phyloP scores from a whole-genome alignment of 2,888 invertebrate genomes.

The Agrochola circellaris region DNA sequence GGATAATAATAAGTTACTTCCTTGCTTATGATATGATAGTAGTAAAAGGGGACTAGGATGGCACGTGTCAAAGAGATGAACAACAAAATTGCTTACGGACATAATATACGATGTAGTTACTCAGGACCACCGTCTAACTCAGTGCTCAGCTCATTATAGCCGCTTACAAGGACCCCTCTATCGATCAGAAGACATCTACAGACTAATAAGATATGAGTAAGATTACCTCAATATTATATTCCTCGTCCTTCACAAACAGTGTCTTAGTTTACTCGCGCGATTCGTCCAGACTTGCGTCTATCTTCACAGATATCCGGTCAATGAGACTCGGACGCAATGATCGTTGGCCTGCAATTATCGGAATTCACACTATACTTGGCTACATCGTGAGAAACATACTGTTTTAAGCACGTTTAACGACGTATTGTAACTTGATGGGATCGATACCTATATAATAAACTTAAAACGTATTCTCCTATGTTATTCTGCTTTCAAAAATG shows the following conservation, averaged over 20 bases:
- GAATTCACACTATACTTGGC: slow-evolving; percentile 26
- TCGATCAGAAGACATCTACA: background rate
- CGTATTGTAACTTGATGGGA: too few species aligned
- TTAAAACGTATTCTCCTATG: too few species aligned
- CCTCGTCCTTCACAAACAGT: background rate
- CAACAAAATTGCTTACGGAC: background rate
- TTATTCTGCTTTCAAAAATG: too few species aligned
- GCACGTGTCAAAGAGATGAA: background rate
- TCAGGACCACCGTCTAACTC: background rate
- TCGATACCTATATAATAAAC: too few species aligned
- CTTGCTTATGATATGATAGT: background rate
- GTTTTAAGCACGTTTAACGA: background rate
- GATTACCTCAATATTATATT: slow-evolving; percentile 32
- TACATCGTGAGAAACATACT: slow-evolving; percentile 2
- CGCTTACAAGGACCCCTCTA: background rate
- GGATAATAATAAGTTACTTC: background rate
- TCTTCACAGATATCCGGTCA: slow-evolving; percentile 26
- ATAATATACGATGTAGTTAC: background rate
- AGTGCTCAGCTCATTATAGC: too few species aligned
- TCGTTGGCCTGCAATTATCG: slow-evolving; percentile 36
- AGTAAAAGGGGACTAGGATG: background rate
- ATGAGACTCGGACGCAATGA: slow-evolving; percentile 8
- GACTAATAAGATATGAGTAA: slow-evolving; percentile 1
- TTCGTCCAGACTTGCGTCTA: slow-evolving; percentile 13
- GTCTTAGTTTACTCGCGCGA: slow-evolving; percentile 11